Percentiles rank a stretch among this genome's conserved stretches.
Conservation (phyloP, 2,888 invertebrate genomes). For the Tipula lateralis region DNA sequence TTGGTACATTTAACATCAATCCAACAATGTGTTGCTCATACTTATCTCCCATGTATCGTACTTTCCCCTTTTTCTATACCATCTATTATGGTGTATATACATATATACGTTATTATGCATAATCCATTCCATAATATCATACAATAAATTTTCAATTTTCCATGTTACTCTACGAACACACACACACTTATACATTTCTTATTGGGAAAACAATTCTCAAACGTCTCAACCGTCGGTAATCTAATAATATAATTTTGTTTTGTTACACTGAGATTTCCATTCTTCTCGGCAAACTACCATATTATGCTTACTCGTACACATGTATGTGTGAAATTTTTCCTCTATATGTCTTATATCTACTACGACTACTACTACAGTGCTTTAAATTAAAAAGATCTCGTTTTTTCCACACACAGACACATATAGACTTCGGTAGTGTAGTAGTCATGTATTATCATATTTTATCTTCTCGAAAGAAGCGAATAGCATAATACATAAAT, state of each 20-base stretch:
- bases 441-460: background rate
- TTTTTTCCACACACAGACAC: background rate
- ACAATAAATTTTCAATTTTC: background rate
- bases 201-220: background rate
- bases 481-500: background rate
- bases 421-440: background rate
- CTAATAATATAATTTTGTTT: background rate
- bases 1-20: background rate
- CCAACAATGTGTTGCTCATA: background rate
- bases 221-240: conserved; percentile 12
- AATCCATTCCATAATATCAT: background rate
- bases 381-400: background rate
- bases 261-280: background rate
- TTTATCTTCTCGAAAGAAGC: background rate
- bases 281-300: background rate
- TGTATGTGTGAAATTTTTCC: background rate
- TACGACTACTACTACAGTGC: background rate
- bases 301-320: background rate
- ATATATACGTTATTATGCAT: background rate
- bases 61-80: background rate
- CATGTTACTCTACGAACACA: background rate
- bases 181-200: background rate
- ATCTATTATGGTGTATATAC: background rate
- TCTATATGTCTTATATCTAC: background rate
- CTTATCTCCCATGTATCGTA: background rate